Percentiles rank a stretch among this genome's conserved stretches.
Conservation (phyloP, 2,797 vertebrate species). For the Diglossa cyanea region DNA sequence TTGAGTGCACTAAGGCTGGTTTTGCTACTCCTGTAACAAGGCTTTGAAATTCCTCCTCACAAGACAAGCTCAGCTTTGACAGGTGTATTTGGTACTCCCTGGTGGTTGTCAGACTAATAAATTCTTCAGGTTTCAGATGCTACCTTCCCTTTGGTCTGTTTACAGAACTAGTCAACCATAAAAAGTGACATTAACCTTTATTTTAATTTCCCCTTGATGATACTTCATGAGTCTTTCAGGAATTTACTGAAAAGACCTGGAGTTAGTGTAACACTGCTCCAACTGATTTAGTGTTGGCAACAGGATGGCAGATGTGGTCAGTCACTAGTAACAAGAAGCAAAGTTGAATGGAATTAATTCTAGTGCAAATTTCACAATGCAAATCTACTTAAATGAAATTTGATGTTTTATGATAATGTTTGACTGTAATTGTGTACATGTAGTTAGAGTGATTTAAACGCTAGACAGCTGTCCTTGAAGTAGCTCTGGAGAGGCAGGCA, state of each 20-base stretch:
- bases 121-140: conserved; percentile 38
- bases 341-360: not conserved
- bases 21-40: not conserved
- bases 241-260: not conserved
- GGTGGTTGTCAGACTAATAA: conserved; percentile 32
- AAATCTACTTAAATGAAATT: not conserved
- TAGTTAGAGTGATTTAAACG: not conserved
- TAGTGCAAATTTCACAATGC: not conserved
- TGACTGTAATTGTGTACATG: not conserved
- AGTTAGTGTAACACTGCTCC: not conserved
- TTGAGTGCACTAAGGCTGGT: not conserved
- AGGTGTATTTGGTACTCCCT: not conserved
- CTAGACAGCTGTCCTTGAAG: not conserved
- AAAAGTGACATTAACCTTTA: conserved; percentile 69
- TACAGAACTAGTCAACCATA: conserved; percentile 41
- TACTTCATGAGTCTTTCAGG: not conserved
- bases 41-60: not conserved
- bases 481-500: not conserved
- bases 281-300: not conserved
- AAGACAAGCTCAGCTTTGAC: not conserved
- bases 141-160: conserved; percentile 37
- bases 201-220: conserved; percentile 40
- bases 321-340: not conserved
- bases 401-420: not conserved
- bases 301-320: not conserved